Conservation (phyloP, 2,113 vertebrate species). For the Sphyrna mokarran region DNA sequence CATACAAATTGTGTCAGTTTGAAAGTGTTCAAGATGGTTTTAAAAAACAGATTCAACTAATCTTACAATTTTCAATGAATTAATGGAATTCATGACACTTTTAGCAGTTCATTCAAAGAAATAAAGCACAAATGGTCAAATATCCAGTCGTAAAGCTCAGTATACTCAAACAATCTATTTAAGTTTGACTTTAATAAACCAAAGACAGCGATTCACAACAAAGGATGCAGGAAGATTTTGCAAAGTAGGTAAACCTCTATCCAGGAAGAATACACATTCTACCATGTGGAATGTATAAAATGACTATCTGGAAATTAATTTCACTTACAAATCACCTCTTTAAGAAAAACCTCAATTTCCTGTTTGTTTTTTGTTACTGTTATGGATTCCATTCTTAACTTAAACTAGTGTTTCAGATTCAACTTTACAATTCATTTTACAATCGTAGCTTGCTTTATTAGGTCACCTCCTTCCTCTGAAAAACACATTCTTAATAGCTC, state of each 20-base stretch:
- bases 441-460: not conserved
- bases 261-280: not conserved
- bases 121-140: not conserved
- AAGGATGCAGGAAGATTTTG: not conserved
- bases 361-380: not conserved
- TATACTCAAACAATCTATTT: not conserved
- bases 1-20: not conserved
- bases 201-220: not conserved
- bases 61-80: not conserved
- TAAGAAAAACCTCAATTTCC: not conserved
- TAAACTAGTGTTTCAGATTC: not conserved
- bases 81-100: not conserved
- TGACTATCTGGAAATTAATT: not conserved
- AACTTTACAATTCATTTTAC: not conserved
- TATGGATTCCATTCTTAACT: not conserved
- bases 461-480: not conserved
- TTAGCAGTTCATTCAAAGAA: not conserved
- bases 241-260: not conserved
- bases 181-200: not conserved
- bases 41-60: not conserved
- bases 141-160: not conserved
- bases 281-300: not conserved
- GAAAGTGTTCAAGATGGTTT: not conserved
- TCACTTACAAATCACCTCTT: not conserved
- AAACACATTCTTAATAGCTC: not conserved